A percentile compares a stretch with the other conserved stretches of the same genome.
Conservation (phyloP, 1,140 invertebrate species). For the Cepaea nemoralis region DNA sequence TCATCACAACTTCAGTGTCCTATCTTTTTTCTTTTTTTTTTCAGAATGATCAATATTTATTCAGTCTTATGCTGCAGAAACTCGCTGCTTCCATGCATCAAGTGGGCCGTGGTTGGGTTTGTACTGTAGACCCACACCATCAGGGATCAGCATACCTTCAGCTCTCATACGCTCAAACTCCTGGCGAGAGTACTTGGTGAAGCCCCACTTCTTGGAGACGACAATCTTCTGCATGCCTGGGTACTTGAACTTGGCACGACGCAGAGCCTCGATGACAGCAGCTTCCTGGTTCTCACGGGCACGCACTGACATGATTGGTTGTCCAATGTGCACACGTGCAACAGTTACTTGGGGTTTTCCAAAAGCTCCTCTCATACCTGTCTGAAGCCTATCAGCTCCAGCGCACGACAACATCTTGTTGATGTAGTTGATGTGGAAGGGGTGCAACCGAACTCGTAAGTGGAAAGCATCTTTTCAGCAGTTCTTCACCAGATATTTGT, state of each 20-base stretch:
- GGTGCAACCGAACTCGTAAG: slow-evolving; percentile 96
- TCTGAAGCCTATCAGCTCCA: slow-evolving; percentile 99
- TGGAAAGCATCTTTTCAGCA: slow-evolving; percentile 99
- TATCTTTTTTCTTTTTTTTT: no score
- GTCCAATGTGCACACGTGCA: slow-evolving; percentile 96
- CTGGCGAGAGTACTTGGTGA: no score
- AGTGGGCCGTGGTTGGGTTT: slow-evolving; percentile 92
- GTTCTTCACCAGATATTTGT: slow-evolving; percentile 91
- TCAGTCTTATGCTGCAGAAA: no score
- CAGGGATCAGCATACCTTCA: no score
- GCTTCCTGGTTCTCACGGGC: slow-evolving; percentile 95
- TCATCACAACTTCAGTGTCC: no score
- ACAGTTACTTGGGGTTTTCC: slow-evolving; percentile 99
- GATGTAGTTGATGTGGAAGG: slow-evolving; percentile 99
- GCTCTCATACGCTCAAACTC: no score
- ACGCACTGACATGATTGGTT: slow-evolving; percentile 97
- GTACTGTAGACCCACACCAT: slow-evolving; percentile 95
- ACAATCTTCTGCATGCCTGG: slow-evolving; percentile 99
- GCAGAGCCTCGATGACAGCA: slow-evolving; percentile 87
- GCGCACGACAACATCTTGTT: slow-evolving; percentile 99
- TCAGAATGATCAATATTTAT: no score
- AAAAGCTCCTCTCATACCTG: slow-evolving; percentile 99
- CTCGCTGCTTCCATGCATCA: slow-evolving; percentile 85
- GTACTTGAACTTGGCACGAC: slow-evolving; percentile 99
- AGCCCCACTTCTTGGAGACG: no score